Base-by-base conservation (phyloP, 2,113 vertebrate species). In the Leptodactylus fuscus region DNA sequence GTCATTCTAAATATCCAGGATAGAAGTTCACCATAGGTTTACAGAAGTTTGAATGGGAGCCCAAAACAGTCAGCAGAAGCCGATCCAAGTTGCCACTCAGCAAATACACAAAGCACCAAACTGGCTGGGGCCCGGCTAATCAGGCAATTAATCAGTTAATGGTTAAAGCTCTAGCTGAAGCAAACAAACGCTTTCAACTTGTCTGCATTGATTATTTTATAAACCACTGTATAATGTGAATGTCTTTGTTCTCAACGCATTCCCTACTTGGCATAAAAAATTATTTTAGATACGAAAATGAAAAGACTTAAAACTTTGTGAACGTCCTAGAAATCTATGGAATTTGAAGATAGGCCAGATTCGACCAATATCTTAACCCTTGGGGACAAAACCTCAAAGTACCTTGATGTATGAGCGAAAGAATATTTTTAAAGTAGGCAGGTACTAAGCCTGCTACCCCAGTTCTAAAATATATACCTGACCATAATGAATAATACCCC, bases 21-120 rank as follows among this genome's bases (percentile, higher is more conserved):
- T 49, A 84, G 38, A 75, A 62, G 38, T 48, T 76, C 82, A 77
- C 4, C 44, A 67, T 16, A 65, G 75, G 83, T 38, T 78, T 85
- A 41, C 7, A 70, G 74, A 69, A 34, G n/a, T 85, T 85, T 85
- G 75, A 85, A 79, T 79, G 49, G 53, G 60, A 85, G 62, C 75
- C 75, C 46, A 79, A 16, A 67, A 55, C 62, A 79, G 83, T 85
- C 83, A 85, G 83, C 83, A 85, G 60, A 79, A 85, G 82, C 83
- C 70, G 83, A 79, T 79, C 83, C 75, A 85, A 85, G 75, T 79
- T 70, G 62, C 75, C 62, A 79, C 75, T 85, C 83, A 85, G 83
- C 74, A 85, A 85, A 85, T 85, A 70, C 58, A 67, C 74, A 85
- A 75, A 69, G 53, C 46, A 67, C 82, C 73, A 78, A 51, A 74